phyloP scores from a whole-genome alignment of 2,113 vertebrate species.

The Nothocercus julius region DNA sequence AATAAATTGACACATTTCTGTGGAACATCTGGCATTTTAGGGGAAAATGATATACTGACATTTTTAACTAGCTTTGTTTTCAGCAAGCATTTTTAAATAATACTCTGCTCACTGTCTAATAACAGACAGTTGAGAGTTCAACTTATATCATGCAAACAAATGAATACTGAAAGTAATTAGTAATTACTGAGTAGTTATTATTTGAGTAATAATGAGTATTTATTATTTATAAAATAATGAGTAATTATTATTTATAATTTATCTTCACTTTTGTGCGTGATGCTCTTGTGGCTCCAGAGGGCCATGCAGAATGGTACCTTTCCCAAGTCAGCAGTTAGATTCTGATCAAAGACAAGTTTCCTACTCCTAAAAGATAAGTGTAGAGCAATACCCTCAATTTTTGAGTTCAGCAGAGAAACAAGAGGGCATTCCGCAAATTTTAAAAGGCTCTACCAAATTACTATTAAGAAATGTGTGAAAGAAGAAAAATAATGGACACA shows the following conservation, averaged over 20 bases:
- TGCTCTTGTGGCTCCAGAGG: background rate
- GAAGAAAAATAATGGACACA: background rate
- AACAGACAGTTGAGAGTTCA: background rate
- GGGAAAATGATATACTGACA: background rate
- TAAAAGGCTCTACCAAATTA: background rate
- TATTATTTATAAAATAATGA: background rate
- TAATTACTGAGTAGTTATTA: too few species aligned
- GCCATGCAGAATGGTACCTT: background rate
- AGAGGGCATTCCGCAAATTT: accelerated
- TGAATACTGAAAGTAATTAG: background rate
- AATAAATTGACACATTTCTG: background rate
- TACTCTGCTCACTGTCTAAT: background rate
- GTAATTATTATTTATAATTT: background rate
- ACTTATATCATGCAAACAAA: background rate
- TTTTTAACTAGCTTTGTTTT: background rate
- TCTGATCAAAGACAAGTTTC: background rate
- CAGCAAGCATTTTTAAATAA: background rate
- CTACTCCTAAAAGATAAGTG: background rate
- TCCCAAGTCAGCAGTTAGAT: background rate
- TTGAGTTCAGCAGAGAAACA: background rate
- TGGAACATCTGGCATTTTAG: background rate
- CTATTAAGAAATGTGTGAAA: background rate
- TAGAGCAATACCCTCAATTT: background rate
- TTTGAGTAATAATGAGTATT: background rate
- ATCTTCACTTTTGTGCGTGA: background rate